phyloP scores from a whole-genome alignment of 2,888 invertebrate genomes.

The Scotopteryx bipunctaria region DNA sequence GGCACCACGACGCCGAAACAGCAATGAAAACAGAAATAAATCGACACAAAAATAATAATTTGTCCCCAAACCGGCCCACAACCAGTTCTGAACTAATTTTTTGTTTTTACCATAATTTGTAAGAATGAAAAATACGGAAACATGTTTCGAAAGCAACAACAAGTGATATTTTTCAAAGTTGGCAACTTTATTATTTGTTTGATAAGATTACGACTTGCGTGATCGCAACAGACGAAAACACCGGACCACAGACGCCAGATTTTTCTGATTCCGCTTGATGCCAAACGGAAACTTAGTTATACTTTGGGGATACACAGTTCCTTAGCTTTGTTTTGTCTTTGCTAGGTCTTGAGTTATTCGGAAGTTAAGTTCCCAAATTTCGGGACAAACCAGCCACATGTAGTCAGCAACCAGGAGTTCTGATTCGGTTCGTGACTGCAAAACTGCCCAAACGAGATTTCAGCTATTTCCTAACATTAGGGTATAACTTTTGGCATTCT shows the following conservation, averaged over 20 bases:
- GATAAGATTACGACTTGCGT: constrained; percentile 45
- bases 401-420: constrained; percentile 26
- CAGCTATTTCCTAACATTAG: constrained; percentile 29
- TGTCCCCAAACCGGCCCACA: neutral
- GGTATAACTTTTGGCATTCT: constrained; percentile 36
- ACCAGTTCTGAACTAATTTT: neutral
- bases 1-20: too few relatives aligned
- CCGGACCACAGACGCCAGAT: constrained; percentile 1
- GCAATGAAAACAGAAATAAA: too few relatives aligned
- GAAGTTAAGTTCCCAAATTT: too few relatives aligned
- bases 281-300: too few relatives aligned
- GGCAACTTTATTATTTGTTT: constrained; percentile 47
- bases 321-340: too few relatives aligned
- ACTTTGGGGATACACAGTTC: too few relatives aligned
- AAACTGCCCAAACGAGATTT: constrained; percentile 37
- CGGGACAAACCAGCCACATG: neutral
- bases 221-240: constrained; percentile 31
- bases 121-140: constrained; percentile 20
- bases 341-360: too few relatives aligned
- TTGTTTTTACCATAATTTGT: constrained; percentile 8
- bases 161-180: constrained; percentile 42
- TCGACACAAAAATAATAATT: constrained; percentile 3
- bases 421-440: constrained; percentile 42
- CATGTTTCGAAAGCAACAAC: constrained; percentile 33
- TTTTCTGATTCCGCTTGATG: too few relatives aligned